Percentiles rank a stretch among this genome's conserved stretches.
phyloP scores from a whole-genome alignment of 2,888 invertebrate species.

The Calameuta pallipes region DNA sequence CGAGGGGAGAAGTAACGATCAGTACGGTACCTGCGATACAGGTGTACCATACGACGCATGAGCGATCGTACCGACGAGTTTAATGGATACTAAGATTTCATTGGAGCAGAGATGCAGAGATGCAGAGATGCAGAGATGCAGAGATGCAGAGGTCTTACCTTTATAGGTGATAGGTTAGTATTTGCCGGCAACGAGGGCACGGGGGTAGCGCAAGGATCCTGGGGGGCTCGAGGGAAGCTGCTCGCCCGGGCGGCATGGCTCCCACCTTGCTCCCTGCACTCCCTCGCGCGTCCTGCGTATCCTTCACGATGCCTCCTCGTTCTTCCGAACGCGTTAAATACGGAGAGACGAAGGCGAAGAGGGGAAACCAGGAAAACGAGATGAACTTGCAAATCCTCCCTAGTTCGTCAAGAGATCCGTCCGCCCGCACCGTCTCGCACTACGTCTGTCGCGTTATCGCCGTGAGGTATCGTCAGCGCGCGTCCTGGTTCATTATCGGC shows the following conservation, averaged over 20 bases:
- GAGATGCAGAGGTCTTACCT: slow-evolving; percentile 30
- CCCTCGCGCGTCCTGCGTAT: slow-evolving; percentile 7
- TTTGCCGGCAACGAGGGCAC: slow-evolving; percentile 34
- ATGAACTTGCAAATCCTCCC: not conserved
- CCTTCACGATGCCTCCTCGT: slow-evolving; percentile 6
- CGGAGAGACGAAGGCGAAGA: not conserved
- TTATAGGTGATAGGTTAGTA: slow-evolving; percentile 33
- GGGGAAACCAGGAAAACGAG: not conserved
- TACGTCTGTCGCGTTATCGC: not conserved
- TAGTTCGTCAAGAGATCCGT: not conserved
- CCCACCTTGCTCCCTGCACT: slow-evolving; percentile 42
- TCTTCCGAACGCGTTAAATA: not conserved
- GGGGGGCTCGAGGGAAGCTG: slow-evolving; percentile 51
- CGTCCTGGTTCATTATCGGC: not conserved
- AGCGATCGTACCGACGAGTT: not conserved
- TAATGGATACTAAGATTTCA: not conserved
- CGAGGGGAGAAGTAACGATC: not conserved
- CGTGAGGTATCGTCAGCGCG: not conserved
- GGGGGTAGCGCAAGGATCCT: slow-evolving; percentile 33
- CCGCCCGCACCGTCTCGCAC: not conserved
- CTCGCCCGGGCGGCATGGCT: slow-evolving; percentile 65
- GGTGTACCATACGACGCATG: no score
- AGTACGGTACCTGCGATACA: not conserved
- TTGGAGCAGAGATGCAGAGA: no score
- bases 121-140: no score